phyloP scores from a whole-genome alignment of 2,888 invertebrate genomes.

The Agrotis ipsilon region DNA sequence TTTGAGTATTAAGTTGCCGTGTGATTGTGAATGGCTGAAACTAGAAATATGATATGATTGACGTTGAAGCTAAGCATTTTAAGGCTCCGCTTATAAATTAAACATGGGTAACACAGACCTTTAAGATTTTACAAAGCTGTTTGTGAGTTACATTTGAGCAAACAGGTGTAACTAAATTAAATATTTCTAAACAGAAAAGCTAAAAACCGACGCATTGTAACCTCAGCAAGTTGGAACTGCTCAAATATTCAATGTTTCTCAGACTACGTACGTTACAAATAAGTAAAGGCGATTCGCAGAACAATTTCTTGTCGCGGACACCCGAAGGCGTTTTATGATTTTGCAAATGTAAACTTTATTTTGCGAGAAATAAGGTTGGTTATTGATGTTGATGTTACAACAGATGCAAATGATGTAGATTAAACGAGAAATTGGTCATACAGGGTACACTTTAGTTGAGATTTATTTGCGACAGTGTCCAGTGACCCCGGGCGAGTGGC shows the following conservation, averaged over 20 bases:
- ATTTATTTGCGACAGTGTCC: conserved; percentile 83
- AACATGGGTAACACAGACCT: conserved; percentile 22
- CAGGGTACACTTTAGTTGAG: conserved; percentile 83
- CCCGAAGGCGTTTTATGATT: conserved; percentile 76
- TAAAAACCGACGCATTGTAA: conserved; percentile 57
- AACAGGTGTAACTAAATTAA: conserved; percentile 21
- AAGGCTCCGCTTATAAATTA: conserved; percentile 24
- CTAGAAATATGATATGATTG: conserved; percentile 48
- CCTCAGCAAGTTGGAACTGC: conserved; percentile 67
- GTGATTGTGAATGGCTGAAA: conserved; percentile 48
- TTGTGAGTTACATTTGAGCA: neutral
- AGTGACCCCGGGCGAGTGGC: conserved; percentile 72
- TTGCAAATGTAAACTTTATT: conserved; percentile 73
- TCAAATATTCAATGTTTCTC: conserved; percentile 82
- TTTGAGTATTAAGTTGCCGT: conserved; percentile 34
- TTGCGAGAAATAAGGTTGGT: conserved; percentile 71
- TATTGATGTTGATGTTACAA: conserved; percentile 37
- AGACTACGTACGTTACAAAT: conserved; percentile 77
- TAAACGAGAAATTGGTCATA: conserved; percentile 85
- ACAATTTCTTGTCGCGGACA: conserved; percentile 80
- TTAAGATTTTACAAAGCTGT: conserved; percentile 11
- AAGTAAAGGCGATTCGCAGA: conserved; percentile 81
- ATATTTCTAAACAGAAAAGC: conserved; percentile 35
- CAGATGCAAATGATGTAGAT: conserved; percentile 74
- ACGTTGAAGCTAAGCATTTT: conserved; percentile 33